phyloP scores from a whole-genome alignment of 1,140 invertebrate genomes.

The Hycleus phaleratus region DNA sequence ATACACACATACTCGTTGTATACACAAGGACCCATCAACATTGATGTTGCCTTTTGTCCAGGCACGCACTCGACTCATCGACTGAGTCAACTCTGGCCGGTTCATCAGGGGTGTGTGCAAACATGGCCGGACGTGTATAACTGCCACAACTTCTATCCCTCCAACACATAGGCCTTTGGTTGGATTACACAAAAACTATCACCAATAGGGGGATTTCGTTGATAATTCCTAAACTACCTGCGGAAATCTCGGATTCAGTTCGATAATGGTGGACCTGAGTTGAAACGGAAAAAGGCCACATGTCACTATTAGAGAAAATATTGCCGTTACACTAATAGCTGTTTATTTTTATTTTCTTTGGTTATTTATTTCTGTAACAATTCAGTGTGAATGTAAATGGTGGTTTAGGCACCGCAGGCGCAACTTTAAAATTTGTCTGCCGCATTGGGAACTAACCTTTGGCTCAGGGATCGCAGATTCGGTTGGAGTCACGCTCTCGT shows the following conservation, averaged over 20 bases:
- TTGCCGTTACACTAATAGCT: too few relatives aligned
- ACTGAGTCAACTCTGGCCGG: constrained; percentile 31
- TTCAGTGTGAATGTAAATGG: too few relatives aligned
- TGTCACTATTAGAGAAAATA: too few relatives aligned
- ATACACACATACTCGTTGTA: not conserved
- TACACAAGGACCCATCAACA: not conserved
- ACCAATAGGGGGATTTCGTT: not conserved
- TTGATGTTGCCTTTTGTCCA: constrained; percentile 32
- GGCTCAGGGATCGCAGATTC: not conserved
- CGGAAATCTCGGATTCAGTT: constrained; percentile 2
- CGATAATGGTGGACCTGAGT: too few relatives aligned
- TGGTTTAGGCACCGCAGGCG: too few relatives aligned
- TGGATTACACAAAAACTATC: constrained; percentile 9
- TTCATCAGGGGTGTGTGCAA: constrained; percentile 28
- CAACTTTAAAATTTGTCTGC: too few relatives aligned
- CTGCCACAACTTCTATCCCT: constrained; percentile 26
- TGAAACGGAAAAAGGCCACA: too few relatives aligned
- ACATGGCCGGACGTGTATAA: constrained; percentile 28
- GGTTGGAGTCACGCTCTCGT: constrained; percentile 14
- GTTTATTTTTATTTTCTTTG: too few relatives aligned
- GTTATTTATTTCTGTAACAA: too few relatives aligned
- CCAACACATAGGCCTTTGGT: not conserved
- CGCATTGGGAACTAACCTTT: constrained; percentile 11
- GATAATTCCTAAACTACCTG: constrained; percentile 9
- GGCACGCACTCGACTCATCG: constrained; percentile 35